Evolutionary conservation across 35 echinoderm and acorn worm species (phyloP).

Genomic region (Ophiothrix spiculata): DNA sequence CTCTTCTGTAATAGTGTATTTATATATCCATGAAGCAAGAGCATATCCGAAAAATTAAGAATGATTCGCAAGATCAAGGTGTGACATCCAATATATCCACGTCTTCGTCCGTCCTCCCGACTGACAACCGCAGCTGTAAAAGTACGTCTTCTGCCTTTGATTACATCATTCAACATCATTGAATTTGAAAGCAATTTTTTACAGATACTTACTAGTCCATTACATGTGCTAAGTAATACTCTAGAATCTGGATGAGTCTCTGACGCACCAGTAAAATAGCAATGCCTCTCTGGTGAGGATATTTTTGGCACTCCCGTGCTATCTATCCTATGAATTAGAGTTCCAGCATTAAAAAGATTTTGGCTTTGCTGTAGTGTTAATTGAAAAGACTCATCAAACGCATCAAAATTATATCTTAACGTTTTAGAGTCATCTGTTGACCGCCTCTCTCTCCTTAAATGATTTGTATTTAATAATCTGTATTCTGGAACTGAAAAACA

Average conservation of each 20-base stretch:
- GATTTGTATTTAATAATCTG: background rate
- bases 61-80: background rate
- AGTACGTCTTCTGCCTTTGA: background rate
- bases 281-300: background rate
- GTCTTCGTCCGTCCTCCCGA: background rate
- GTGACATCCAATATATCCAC: background rate
- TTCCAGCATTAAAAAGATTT: constrained; percentile 7
- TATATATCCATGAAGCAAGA: too few species aligned
- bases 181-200: too few species aligned
- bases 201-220: background rate
- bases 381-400: background rate
- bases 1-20: too few species aligned
- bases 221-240: background rate
- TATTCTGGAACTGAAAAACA: background rate
- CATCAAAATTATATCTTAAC: background rate
- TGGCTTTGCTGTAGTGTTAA: background rate
- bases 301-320: background rate
- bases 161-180: background rate
- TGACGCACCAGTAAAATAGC: background rate
- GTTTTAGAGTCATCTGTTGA: background rate
- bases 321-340: background rate
- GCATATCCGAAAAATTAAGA: background rate
- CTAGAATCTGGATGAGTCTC: background rate
- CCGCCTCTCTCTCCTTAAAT: background rate
- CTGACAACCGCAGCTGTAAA: background rate